Evolutionary conservation across 2,113 vertebrate species (phyloP), one percentile per base, ranked within the genome.

Genomic region (Zosterops borbonicus): DNA sequence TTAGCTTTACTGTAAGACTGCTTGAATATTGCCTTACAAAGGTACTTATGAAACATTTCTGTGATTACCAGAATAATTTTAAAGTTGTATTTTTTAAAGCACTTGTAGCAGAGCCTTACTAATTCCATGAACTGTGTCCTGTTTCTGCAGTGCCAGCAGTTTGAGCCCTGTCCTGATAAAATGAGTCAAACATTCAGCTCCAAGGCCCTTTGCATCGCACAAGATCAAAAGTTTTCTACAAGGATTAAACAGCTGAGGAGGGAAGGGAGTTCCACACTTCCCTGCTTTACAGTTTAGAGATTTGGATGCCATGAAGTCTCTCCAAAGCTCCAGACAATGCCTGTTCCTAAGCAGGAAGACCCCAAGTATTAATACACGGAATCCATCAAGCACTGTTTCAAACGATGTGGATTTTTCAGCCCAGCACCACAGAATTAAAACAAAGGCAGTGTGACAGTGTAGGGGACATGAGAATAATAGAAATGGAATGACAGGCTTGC

Each of bases 281-380:
- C 25, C 67, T 50, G 39, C 21, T 86, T 12, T 18, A 15, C 2
- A 2, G 7, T 47, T 25, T 17, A 59, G 25, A 56, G 13, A 23
- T 46, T 24, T 39, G 59, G 41, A 49, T 14, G 33, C 2, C 15
- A 9, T 3, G 12, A 77, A 81, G 37, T 8, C 56, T 41, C 37
- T 21, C 28, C 28, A 78, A 78, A 89, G 50, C 53, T 49, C 33
- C 55, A 65, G 49, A 2, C 31, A 63, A 12, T 9, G 4, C 11
- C n/a, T 41, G 11, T 7, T 59, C 14, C 64, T 9, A 25, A 59
- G 67, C 56, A 71, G 37, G 67, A 78, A 79, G 13, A 24, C 18
- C 24, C 24, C 14, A 44, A 25, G 4, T 33, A 21, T 12, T 6
- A 41, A 68, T 3, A 29, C 0, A 15, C 3, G 3, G n/a, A 68